Conservation (phyloP, 2,888 invertebrate species). For the Eristalis intricaria region DNA sequence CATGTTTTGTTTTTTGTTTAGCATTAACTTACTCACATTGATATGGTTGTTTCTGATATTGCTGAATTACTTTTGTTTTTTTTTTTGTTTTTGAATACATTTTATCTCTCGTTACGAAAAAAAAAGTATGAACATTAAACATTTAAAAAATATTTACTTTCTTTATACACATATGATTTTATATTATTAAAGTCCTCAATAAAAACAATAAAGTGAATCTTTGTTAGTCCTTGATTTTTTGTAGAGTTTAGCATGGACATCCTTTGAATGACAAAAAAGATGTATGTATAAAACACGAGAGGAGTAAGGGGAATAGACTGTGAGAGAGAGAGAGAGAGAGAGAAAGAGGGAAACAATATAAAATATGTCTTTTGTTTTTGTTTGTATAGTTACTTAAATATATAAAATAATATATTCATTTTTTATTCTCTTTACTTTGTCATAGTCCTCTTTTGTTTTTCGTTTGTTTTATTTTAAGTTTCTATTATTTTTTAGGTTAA, state of each 20-base stretch:
- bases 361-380: slow-evolving; percentile 67
- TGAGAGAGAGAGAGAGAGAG: slow-evolving; percentile 20
- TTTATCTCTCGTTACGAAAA: slow-evolving; percentile 59
- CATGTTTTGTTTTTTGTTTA: slow-evolving; percentile 28
- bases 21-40: slow-evolving; percentile 68
- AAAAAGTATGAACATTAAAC: slow-evolving; percentile 55
- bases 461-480: slow-evolving; percentile 34
- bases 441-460: slow-evolving; percentile 56
- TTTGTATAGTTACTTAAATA: slow-evolving; percentile 68
- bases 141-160: slow-evolving; percentile 59
- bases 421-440: slow-evolving; percentile 33
- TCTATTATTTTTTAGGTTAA: slow-evolving; percentile 53
- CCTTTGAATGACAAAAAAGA: slow-evolving; percentile 18
- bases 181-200: slow-evolving; percentile 20
- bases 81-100: slow-evolving; percentile 55
- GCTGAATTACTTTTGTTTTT: slow-evolving; percentile 64
- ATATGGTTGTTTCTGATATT: slow-evolving; percentile 74
- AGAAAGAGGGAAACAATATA: slow-evolving; percentile 33
- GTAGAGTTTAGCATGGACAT: slow-evolving; percentile 15
- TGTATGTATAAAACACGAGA: slow-evolving; percentile 4
- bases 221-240: background rate
- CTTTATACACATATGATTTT: slow-evolving; percentile 50
- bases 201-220: slow-evolving; percentile 35
- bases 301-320: background rate
- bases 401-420: slow-evolving; percentile 55